phyloP scores from a whole-genome alignment of 2,888 invertebrate species.

The Heliconius ismenius region DNA sequence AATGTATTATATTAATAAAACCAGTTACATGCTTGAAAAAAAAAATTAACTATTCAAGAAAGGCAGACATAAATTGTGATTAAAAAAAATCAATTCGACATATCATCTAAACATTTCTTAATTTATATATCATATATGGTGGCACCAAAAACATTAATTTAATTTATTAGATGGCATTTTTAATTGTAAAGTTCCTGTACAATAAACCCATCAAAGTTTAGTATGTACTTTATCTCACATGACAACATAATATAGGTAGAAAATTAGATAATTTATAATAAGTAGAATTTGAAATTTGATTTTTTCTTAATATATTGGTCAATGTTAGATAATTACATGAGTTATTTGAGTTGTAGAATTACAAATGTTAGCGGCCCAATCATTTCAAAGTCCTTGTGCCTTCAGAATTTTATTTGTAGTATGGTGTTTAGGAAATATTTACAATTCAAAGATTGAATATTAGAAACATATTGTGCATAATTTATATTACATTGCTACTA shows the following conservation, averaged over 20 bases:
- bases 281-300: conserved; percentile 34
- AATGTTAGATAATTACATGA: conserved; percentile 36
- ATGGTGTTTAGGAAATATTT: conserved; percentile 36
- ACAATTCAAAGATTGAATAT: conserved; percentile 24
- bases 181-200: conserved; percentile 38
- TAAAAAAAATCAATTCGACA: not conserved
- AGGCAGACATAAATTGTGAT: not conserved
- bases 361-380: conserved; percentile 35
- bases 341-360: conserved; percentile 31
- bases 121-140: not conserved
- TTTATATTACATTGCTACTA: conserved; percentile 29
- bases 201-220: conserved; percentile 28
- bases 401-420: conserved; percentile 47
- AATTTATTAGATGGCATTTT: not conserved
- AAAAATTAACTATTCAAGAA: not conserved
- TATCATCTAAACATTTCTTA: conserved; percentile 9
- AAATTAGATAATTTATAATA: conserved; percentile 32
- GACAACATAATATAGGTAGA: conserved; percentile 39
- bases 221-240: conserved; percentile 29
- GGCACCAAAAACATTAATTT: not conserved
- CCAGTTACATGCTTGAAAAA: not conserved
- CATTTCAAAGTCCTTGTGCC: conserved; percentile 49
- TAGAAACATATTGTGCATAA: conserved; percentile 26
- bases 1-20: not conserved
- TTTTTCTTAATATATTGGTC: conserved; percentile 35